Conservation (phyloP, 2,797 vertebrate genomes). For the Bradypus variegatus region DNA sequence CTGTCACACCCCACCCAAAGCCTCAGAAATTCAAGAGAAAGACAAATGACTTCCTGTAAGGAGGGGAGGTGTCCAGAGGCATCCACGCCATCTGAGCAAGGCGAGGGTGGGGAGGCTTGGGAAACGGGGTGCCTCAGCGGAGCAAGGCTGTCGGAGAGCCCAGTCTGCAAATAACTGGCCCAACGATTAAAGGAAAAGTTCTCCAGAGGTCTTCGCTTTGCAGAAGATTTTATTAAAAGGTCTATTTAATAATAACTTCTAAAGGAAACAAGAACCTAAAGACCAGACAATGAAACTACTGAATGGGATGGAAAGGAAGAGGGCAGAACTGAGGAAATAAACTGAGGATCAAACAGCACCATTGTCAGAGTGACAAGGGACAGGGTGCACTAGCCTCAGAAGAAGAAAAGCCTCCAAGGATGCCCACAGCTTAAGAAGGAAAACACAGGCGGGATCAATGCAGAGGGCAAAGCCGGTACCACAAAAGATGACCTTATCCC, state of each 20-base stretch:
- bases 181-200: too few relatives aligned
- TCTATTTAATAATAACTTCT: neutral
- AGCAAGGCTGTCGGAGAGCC: too few relatives aligned
- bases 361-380: neutral
- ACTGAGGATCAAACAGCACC: too few relatives aligned
- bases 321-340: neutral
- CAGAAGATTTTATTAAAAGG: neutral
- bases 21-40: too few relatives aligned
- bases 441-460: rapidly evolving
- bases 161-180: rapidly evolving
- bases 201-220: neutral
- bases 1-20: too few relatives aligned
- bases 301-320: neutral
- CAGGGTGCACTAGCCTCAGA: neutral
- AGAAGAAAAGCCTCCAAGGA: rapidly evolving
- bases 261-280: neutral
- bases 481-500: rapidly evolving
- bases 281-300: rapidly evolving
- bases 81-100: too few relatives aligned
- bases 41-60: too few relatives aligned
- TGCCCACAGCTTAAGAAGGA: rapidly evolving
- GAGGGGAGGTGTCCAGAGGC: too few relatives aligned
- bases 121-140: too few relatives aligned
- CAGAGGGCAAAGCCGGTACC: too few relatives aligned
- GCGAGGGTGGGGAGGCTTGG: too few relatives aligned